Conservation (phyloP, 35 echinoderm and acorn worm genomes). For the Ptychodera flava region DNA sequence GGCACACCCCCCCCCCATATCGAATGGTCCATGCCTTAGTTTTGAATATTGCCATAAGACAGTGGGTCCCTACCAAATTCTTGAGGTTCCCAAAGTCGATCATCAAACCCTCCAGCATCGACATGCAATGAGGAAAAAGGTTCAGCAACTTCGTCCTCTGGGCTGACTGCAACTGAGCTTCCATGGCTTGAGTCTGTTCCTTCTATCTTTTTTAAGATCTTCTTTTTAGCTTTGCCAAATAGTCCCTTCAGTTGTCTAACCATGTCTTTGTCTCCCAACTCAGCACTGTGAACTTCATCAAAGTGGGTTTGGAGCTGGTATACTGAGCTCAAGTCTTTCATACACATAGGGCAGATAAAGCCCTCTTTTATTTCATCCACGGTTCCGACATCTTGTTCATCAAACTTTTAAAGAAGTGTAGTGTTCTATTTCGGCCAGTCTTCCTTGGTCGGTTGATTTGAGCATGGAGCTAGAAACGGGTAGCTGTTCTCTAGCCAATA, state of each 20-base stretch:
- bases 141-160: background rate
- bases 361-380: slow-evolving; percentile 55
- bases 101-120: slow-evolving; percentile 38
- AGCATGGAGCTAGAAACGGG: too few species aligned
- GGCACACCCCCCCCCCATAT: too few species aligned
- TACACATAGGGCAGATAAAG: slow-evolving; percentile 90
- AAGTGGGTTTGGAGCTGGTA: slow-evolving; percentile 76
- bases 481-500: too few species aligned
- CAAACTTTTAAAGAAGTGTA: too few species aligned
- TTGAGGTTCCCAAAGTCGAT: slow-evolving; percentile 50
- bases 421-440: too few species aligned
- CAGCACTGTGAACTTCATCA: slow-evolving; percentile 56
- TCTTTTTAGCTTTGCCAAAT: slow-evolving; percentile 44
- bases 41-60: too few species aligned
- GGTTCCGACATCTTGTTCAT: too few species aligned
- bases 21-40: too few species aligned
- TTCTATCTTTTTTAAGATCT: slow-evolving; percentile 15
- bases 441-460: too few species aligned
- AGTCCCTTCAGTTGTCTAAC: slow-evolving; percentile 60
- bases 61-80: slow-evolving; percentile 78
- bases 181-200: background rate
- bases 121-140: background rate
- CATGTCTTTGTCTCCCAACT: slow-evolving; percentile 39
- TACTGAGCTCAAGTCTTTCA: slow-evolving; percentile 63
- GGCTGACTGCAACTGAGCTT: background rate